Base-by-base conservation (phyloP, 2,888 invertebrate species). In the Xanthorhoe spadicearia region DNA sequence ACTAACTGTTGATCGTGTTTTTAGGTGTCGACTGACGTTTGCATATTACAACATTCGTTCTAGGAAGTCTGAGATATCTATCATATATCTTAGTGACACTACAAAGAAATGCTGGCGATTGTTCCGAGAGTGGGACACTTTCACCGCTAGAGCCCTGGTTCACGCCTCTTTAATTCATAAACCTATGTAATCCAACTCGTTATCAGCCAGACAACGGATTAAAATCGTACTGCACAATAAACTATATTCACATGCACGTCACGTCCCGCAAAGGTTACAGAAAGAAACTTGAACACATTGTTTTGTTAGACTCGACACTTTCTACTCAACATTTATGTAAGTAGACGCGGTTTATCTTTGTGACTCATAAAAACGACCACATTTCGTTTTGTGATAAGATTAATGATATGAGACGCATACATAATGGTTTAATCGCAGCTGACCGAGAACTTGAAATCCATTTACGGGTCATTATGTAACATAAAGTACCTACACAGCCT, bases 81-180 rank as follows among this genome's bases (percentile, higher is more conserved):
- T 88, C 84, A 86, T 84, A n/a, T 77, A 79, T 84, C 84, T 81
- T 78, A 82, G 87, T 87, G 90, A 90, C 91, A 91, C 84, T 83
- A 86, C 81, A 85, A 84, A 87, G 85, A 86, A 83, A 79, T 79
- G 83, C 83, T 84, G 84, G 88, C 85, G 85, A 89, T 89, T 89
- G 90, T 90, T 87, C 83, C 76, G 78, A 73, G 83, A 88, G 85
- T 87, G 83, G 85, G 86, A 84, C 89, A 90, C 92, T 92, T 92
- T 92, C 92, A 86, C 92, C 82, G 64, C 49, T 72, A 62, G 71
- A 80, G 79, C 78, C 81, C 73, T 75, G 79, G 74, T 82, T 85
- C 85, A 84, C 84, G 86, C 79, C 83, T 85, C 83, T 81, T 77
- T 85, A 81, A 87, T 87, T 85, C 82, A 81, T 79, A 84, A 85